A percentile compares a stretch with the other conserved stretches of the same genome.
These are phyloP conservation scores for Malacoraja senta DNA, from an alignment of 2,797 vertebrate species.

Conservation along the genomic window DNA sequence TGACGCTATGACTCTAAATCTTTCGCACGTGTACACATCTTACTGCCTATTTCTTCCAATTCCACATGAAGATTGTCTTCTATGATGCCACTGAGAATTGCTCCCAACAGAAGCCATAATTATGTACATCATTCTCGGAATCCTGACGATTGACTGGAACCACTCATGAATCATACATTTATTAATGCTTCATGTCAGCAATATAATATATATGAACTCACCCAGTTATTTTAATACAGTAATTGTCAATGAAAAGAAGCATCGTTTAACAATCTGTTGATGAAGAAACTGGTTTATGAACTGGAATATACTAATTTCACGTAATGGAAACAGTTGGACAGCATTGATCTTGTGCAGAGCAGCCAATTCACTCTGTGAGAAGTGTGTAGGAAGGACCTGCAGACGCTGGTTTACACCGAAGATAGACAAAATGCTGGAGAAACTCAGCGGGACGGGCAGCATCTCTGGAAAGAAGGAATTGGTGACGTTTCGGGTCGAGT, in stretches of 20 bases:
- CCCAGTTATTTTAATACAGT: background rate
- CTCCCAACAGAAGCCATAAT: background rate
- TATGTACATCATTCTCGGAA: background rate
- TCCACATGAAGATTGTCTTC: background rate
- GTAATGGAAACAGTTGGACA: background rate
- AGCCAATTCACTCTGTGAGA: background rate
- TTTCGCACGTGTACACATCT: background rate
- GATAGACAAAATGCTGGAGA: no score
- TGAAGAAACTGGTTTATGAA: background rate
- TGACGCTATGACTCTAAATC: no score
- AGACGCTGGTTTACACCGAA: no score
- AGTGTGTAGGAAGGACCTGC: no score
- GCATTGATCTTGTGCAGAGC: background rate
- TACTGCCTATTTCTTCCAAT: background rate
- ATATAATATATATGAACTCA: background rate
- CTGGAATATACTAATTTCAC: background rate
- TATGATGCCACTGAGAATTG: background rate
- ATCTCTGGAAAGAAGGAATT: no score
- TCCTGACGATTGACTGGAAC: background rate
- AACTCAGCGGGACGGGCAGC: no score
- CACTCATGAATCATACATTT: background rate
- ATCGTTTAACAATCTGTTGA: background rate
- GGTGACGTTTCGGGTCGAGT: no score
- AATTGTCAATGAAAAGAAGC: background rate
- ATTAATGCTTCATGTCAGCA: background rate